phyloP scores from a whole-genome alignment of 1,140 invertebrate genomes.

The Rhynchophorus ferrugineus region DNA sequence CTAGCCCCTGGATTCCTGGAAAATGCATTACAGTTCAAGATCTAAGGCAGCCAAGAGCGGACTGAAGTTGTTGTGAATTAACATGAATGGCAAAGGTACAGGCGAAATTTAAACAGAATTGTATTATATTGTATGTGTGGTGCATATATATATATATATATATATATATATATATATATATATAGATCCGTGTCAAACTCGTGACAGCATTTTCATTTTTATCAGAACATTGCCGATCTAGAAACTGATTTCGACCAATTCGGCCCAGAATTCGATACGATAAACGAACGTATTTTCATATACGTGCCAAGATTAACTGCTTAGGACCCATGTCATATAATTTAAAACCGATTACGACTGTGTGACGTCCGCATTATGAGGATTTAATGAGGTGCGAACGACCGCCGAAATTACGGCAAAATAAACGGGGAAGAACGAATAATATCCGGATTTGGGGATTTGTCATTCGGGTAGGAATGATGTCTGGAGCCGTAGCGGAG shows the following conservation, averaged over 20 bases:
- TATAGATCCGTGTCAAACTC: too few species aligned
- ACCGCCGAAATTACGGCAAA: slow-evolving; percentile 7
- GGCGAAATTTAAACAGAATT: too few species aligned
- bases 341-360: slow-evolving; percentile 15
- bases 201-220: too few species aligned
- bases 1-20: too few species aligned
- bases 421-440: slow-evolving; percentile 7
- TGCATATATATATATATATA: too few species aligned
- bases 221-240: too few species aligned
- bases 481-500: neutral
- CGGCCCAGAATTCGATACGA: slow-evolving; percentile 5
- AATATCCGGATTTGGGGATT: slow-evolving; percentile 10
- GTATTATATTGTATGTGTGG: too few species aligned
- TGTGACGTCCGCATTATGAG: slow-evolving; percentile 12
- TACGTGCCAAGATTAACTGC: slow-evolving; percentile 11
- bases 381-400: slow-evolving; percentile 19
- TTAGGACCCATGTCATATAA: slow-evolving; percentile 18
- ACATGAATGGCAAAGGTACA: too few species aligned
- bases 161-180: too few species aligned
- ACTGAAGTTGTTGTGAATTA: too few species aligned
- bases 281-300: slow-evolving; percentile 12
- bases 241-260: slow-evolving; percentile 17
- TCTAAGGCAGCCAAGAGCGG: too few species aligned
- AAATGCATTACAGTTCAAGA: too few species aligned
- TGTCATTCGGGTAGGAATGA: slow-evolving; percentile 11